Evolutionary conservation across 2,888 invertebrate species (phyloP), one percentile per base, ranked within the genome.

Genomic region (Zootermopsis nevadensis): DNA sequence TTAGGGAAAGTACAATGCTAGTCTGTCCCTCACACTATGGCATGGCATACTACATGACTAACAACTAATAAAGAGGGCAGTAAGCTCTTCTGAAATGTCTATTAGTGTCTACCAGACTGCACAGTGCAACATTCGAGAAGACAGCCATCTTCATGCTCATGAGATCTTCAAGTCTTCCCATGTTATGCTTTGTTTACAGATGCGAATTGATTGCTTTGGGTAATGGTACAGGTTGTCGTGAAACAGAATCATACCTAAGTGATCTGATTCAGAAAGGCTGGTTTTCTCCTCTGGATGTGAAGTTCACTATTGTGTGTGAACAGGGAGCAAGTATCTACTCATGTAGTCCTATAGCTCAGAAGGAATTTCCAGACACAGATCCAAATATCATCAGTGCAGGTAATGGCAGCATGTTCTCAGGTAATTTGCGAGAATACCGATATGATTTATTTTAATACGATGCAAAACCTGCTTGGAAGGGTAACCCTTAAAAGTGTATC

Each of bases 281-380:
- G 81, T 92, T 97, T 85, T 31, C 84, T n/a, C 89, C 89, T 77
- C 88, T 93, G 15, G 90, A 92, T 85, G 91, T 95, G 8, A 93
- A 93, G 1, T 94, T 94, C 86, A 94, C 96, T 77, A 97, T 98
- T 86, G 96, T 98, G 0, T 95, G 95, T 81, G 98, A 98, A 89
- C 93, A 95, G 87, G 98, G 98, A 0, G 97, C 97, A 0, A 98
- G 98, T 0, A 95, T 98, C 87, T 98, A 98, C 89, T 98, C 98
- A 22, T 95, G 97, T 84, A 95, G 97, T 86, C 91, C 94, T 76
- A 94, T 95, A 88, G 98, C 98, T 0, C 93, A 93, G 86, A 88
- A 93, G 89, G 98, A 98, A 89, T 95, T 98, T 88, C 95, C 96
- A 0, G 90, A 93, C 80, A 91, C 97, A 90, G 97, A 98, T 88